Conservation (phyloP, 2,888 invertebrate genomes). For the Andrena chrysosceles region DNA sequence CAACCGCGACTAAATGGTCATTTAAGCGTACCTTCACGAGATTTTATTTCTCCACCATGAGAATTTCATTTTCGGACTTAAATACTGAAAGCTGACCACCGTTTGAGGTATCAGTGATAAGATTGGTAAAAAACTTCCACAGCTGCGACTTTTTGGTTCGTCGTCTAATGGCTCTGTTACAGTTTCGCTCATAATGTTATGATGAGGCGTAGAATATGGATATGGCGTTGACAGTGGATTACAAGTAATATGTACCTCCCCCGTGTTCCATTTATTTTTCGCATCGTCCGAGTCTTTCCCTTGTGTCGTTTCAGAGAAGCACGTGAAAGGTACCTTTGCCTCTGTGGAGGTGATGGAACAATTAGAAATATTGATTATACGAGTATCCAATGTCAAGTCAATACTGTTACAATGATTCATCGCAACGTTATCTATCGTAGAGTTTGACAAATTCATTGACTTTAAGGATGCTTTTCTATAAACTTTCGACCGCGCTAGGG, state of each 20-base stretch:
- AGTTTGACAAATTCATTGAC: slow-evolving; percentile 46
- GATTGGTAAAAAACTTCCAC: slow-evolving; percentile 82
- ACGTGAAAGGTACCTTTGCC: slow-evolving; percentile 36
- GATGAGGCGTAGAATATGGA: slow-evolving; percentile 80
- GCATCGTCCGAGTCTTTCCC: slow-evolving; percentile 45
- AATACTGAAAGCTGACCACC: slow-evolving; percentile 82
- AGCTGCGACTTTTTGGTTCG: slow-evolving; percentile 77
- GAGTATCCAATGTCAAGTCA: slow-evolving; percentile 46
- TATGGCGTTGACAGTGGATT: slow-evolving; percentile 80
- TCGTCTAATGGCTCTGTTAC: slow-evolving; percentile 71
- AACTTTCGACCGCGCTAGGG: slow-evolving; percentile 78
- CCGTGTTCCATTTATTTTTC: slow-evolving; percentile 71
- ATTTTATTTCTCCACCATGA: slow-evolving; percentile 89
- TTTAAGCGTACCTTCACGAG: slow-evolving; percentile 86
- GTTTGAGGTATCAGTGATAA: slow-evolving; percentile 82
- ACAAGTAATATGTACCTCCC: slow-evolving; percentile 78
- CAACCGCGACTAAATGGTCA: slow-evolving; percentile 59
- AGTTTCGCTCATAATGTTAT: slow-evolving; percentile 60
- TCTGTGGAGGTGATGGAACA: slow-evolving; percentile 56
- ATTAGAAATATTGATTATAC: slow-evolving; percentile 69
- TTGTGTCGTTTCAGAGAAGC: slow-evolving; percentile 15
- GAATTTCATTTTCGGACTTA: slow-evolving; percentile 86
- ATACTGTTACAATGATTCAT: slow-evolving; percentile 37
- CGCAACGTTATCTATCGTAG: slow-evolving; percentile 32
- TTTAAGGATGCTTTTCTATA: slow-evolving; percentile 82